A percentile compares a stretch with the other conserved stretches of the same genome.
Conservation (phyloP, 2,888 invertebrate genomes). For the Sylvicola cinctus region DNA sequence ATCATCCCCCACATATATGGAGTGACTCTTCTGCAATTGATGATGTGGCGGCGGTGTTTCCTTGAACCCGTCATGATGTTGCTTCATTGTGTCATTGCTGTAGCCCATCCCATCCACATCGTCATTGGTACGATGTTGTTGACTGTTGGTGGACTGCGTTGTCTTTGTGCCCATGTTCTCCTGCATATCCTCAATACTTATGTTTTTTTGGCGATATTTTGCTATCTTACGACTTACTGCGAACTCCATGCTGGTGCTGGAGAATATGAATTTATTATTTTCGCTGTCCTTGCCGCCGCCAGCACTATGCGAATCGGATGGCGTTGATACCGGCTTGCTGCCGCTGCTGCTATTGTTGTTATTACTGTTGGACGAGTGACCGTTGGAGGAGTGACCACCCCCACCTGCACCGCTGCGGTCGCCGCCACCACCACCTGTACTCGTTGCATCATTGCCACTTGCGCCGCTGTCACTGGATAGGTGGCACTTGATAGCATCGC, state of each 20-base stretch:
- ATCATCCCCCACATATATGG: conserved; percentile 14
- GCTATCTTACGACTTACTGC: conserved; percentile 65
- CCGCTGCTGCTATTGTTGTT: conserved; percentile 7
- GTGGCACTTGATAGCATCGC: conserved; percentile 10
- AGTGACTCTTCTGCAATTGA: conserved; percentile 12
- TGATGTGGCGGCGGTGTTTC: conserved; percentile 12
- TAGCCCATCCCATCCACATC: too few species aligned
- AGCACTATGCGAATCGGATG: conserved; percentile 13
- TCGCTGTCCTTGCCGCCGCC: neutral
- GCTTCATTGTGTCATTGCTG: neutral
- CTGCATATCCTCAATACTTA: conserved; percentile 3
- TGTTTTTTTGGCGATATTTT: conserved; percentile 44
- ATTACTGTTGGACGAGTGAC: conserved; percentile 8
- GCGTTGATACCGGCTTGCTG: conserved; percentile 13
- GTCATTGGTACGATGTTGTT: too few species aligned
- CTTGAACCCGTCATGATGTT: neutral
- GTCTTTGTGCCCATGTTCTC: too few species aligned
- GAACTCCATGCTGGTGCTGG: conserved; percentile 54
- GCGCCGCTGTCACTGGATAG: conserved; percentile 3
- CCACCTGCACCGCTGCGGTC: too few species aligned
- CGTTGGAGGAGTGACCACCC: conserved; percentile 7
- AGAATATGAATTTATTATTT: conserved; percentile 6
- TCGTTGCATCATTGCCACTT: conserved; percentile 1
- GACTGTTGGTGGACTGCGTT: too few species aligned
- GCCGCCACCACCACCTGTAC: conserved; percentile 1